Evolutionary conservation across 2,113 vertebrate genomes (phyloP), one percentile per base, ranked within the genome.

Genomic region (Pleuronectes platessa): DNA sequence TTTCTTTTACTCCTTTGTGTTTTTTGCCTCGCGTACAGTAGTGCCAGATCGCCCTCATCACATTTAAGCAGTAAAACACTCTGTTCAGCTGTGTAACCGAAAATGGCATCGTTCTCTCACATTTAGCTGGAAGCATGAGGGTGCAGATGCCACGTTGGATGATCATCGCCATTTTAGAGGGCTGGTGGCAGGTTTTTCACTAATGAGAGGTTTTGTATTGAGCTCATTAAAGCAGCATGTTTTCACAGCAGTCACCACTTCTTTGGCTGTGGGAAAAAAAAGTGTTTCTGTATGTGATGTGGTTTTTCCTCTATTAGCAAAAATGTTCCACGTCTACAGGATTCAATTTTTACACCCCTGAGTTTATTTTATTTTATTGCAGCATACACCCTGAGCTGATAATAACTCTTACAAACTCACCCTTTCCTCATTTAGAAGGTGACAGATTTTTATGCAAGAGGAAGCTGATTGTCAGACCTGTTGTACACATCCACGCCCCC

Each of bases 111-210:
- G 27, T 71, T 81, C 83, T 80, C 66, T 67, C 73, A 51, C 63
- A 83, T 86, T 85, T 74, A 81, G 88, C 88, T 86, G 68, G 78
- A 83, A 84, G 88, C 88, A 54, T 3, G 53, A 82, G 40, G 64
- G 77, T 31, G 66, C 89, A 92, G 86, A 92, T 90, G 88, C 88
- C 86, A 83, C 67, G 82, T 86, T 71, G 75, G 83, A 88, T 88
- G 71, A 91, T 87, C 56, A 47, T 62, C 81, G 76, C 74, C 68
- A 64, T 87, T 90, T 90, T 87, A 54, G 82, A 76, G 42, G 59
- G 68, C 53, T 64, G 75, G 60, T 86, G 82, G 85, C 80, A 76
- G 79, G 58, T 89, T 90, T 31, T 82, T 69, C 71, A 70, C 81
- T 76, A 81, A 89, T 76, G 61, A 81, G 79, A 78, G 64, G 47